These are phyloP conservation scores for Ranitomeya variabilis DNA, from an alignment of 2,113 vertebrate species.

Conservation along the genomic window DNA sequence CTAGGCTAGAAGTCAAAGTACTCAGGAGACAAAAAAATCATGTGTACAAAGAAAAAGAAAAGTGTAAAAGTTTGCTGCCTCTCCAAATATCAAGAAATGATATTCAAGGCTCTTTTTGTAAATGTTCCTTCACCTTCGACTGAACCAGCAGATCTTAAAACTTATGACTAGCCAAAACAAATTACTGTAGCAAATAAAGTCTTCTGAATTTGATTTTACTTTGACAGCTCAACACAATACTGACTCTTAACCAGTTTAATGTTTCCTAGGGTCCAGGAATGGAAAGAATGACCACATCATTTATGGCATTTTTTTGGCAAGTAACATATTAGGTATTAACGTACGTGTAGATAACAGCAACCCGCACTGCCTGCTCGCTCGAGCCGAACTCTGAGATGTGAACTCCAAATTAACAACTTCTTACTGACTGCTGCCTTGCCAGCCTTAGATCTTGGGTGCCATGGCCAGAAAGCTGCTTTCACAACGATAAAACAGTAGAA, in stretches of 20 bases:
- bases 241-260: slow-evolving; percentile 17
- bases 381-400: too few species aligned
- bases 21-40: slow-evolving; percentile 62
- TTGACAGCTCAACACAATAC: slow-evolving; percentile 51
- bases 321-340: not conserved
- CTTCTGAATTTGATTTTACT: slow-evolving; percentile 55
- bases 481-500: too few species aligned
- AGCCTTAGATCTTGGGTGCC: too few species aligned
- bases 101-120: slow-evolving; percentile 69
- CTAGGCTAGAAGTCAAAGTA: slow-evolving; percentile 59
- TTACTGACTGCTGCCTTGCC: too few species aligned
- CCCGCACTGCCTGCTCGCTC: too few species aligned
- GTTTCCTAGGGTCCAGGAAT: slow-evolving; percentile 29
- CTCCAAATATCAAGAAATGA: slow-evolving; percentile 69
- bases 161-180: slow-evolving; percentile 67
- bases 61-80: slow-evolving; percentile 52
- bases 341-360: too few species aligned
- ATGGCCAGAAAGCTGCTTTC: too few species aligned
- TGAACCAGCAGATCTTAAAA: slow-evolving; percentile 77
- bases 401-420: too few species aligned
- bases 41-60: slow-evolving; percentile 65
- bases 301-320: not conserved
- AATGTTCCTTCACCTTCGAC: slow-evolving; percentile 69
- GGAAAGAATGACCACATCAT: not conserved
- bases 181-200: slow-evolving; percentile 67